These are phyloP conservation scores for Halocynthia roretzi DNA, from an alignment of 23 tunicate species.

Conservation along the genomic window DNA sequence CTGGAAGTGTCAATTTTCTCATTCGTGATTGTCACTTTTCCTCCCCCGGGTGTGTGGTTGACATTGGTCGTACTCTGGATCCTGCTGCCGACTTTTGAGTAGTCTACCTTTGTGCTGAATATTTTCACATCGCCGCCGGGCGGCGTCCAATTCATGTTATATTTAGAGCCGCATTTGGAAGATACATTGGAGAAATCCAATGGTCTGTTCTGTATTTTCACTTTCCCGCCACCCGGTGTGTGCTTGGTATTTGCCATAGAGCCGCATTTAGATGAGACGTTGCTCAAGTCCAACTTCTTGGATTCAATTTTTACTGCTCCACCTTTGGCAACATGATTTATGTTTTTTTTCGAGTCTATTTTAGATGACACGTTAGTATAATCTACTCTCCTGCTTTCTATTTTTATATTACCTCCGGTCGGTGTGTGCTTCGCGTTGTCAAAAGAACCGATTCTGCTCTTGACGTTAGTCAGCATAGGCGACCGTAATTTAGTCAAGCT, in stretches of 20 bases:
- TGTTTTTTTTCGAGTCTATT: slow-evolving; percentile 55
- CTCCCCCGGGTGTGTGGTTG: slow-evolving; percentile 89
- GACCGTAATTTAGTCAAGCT: no score
- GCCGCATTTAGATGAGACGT: slow-evolving; percentile 57
- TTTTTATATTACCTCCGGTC: slow-evolving; percentile 84
- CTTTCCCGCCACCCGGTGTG: slow-evolving; percentile 88
- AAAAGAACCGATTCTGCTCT: slow-evolving; percentile 72
- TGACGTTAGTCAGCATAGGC: slow-evolving; percentile 19
- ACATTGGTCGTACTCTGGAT: slow-evolving; percentile 65
- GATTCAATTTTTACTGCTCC: slow-evolving; percentile 83
- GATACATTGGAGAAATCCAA: slow-evolving; percentile 53
- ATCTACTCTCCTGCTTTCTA: slow-evolving; percentile 49
- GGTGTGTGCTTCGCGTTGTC: slow-evolving; percentile 77
- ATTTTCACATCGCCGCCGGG: slow-evolving; percentile 79
- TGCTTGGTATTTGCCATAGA: slow-evolving; percentile 40
- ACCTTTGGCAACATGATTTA: slow-evolving; percentile 66
- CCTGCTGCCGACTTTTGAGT: slow-evolving; percentile 39
- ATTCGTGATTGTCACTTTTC: slow-evolving; percentile 37
- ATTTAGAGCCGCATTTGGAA: slow-evolving; percentile 78
- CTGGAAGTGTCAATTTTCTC: neutral
- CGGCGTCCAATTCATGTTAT: slow-evolving; percentile 66
- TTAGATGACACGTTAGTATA: slow-evolving; percentile 60
- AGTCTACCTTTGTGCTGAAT: slow-evolving; percentile 26
- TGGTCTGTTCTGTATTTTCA: slow-evolving; percentile 42
- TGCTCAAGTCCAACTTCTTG: slow-evolving; percentile 23